Conservation (phyloP, 2,888 invertebrate genomes). For the Chaetoderma sp. region DNA sequence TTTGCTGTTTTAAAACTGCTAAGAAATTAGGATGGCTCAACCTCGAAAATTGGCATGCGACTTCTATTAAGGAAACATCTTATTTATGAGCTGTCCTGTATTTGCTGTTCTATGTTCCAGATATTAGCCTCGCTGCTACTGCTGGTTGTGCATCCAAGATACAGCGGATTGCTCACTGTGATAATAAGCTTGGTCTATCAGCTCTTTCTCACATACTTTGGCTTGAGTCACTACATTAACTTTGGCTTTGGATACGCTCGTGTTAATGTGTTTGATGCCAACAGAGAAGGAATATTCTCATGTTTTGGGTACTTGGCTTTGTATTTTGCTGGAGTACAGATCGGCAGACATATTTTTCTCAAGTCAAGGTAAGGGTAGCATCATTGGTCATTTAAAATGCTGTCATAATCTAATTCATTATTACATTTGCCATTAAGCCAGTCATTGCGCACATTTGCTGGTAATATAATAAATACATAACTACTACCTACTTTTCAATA, state of each 20-base stretch:
- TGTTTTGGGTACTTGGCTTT: constrained; percentile 86
- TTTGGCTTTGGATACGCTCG: constrained; percentile 55
- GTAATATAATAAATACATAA: no score
- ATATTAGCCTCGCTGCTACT: constrained; percentile 78
- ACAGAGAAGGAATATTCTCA: constrained; percentile 92
- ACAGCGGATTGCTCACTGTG: constrained; percentile 74
- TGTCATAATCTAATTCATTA: no score
- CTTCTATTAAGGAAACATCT: no score
- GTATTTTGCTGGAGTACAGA: constrained; percentile 78
- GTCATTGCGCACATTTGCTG: no score
- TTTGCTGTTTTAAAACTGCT: no score
- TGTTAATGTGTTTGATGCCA: constrained; percentile 79
- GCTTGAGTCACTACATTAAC: constrained; percentile 81
- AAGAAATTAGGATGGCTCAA: no score
- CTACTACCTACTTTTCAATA: no score
- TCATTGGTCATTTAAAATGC: no score
- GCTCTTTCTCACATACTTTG: constrained; percentile 73
- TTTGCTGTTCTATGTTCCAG: constrained; percentile 58
- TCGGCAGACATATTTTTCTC: constrained; percentile 55
- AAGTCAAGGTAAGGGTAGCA: constrained; percentile 54
- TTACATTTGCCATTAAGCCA: no score
- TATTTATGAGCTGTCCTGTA: no score
- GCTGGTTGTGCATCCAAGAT: constrained; percentile 72
- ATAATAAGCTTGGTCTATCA: constrained; percentile 78
- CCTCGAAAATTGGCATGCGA: no score